Evolutionary conservation across 2,888 invertebrate genomes (phyloP).

Genomic region (Allacma fusca): DNA sequence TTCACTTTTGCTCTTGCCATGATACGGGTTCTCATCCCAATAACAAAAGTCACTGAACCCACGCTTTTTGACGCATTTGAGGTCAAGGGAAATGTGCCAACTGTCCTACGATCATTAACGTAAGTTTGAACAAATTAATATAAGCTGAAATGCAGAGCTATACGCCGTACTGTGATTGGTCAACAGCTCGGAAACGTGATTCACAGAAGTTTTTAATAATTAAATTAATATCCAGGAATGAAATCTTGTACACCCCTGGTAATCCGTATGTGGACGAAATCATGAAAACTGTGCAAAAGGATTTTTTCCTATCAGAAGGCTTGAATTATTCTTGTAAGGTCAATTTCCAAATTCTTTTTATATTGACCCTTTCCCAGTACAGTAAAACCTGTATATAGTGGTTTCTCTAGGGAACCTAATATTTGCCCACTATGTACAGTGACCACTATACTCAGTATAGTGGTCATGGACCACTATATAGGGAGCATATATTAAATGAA

Average conservation of each 20-base stretch:
- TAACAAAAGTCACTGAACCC: conserved; percentile 53
- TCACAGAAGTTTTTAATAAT: conserved; percentile 13
- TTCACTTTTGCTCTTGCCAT: conserved; percentile 75
- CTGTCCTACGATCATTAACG: conserved; percentile 49
- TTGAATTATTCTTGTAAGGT: conserved; percentile 52
- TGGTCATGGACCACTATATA: too few relatives aligned
- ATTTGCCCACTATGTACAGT: too few relatives aligned
- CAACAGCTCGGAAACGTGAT: too few relatives aligned
- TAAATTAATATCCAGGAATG: conserved; percentile 47
- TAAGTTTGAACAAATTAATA: conserved; percentile 21
- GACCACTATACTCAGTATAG: too few relatives aligned
- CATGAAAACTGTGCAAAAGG: conserved; percentile 52
- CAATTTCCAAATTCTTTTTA: too few relatives aligned
- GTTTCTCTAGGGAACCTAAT: too few relatives aligned
- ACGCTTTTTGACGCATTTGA: conserved; percentile 63
- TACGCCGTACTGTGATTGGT: background rate
- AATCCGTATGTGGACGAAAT: conserved; percentile 43
- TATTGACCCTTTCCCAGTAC: too few relatives aligned
- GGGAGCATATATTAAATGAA: too few relatives aligned
- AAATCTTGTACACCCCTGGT: conserved; percentile 57
- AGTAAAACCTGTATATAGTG: too few relatives aligned
- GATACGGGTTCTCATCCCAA: conserved; percentile 68
- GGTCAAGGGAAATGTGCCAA: conserved; percentile 50
- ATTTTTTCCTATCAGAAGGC: conserved; percentile 49
- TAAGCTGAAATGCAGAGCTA: background rate